Conservation (phyloP, 2,113 vertebrate genomes). For the Pelvicachromis taeniatus region DNA sequence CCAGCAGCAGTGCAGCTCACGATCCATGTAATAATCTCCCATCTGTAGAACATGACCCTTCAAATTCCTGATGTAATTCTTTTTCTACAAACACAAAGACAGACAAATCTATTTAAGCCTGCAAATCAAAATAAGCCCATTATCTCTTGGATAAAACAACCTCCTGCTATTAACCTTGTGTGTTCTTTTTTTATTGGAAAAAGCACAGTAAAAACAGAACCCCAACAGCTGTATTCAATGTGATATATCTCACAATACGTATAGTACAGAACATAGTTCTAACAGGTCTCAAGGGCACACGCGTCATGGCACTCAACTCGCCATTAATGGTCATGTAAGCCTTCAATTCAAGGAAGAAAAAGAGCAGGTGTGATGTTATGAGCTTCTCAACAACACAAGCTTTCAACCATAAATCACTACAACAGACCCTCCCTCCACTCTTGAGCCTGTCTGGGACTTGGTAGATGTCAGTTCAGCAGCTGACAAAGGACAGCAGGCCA, state of each 20-base stretch:
- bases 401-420: slow-evolving; percentile 36
- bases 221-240: not conserved
- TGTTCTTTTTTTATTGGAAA: not conserved
- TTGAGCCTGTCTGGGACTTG: not conserved
- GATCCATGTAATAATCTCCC: not conserved
- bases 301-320: not conserved
- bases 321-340: not conserved
- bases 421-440: not conserved
- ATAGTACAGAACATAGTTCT: not conserved
- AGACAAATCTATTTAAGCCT: not conserved
- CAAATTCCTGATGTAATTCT: not conserved
- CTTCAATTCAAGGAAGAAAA: slow-evolving; percentile 25
- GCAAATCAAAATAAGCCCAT: not conserved
- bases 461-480: slow-evolving; percentile 39
- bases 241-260: not conserved
- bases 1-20: not conserved
- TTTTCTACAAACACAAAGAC: not conserved
- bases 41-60: not conserved
- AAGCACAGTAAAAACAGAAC: not conserved
- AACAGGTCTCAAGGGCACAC: slow-evolving; percentile 14
- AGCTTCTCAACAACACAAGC: slow-evolving; percentile 26
- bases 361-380: slow-evolving; percentile 51
- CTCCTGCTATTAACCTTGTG: not conserved
- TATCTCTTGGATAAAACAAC: not conserved
- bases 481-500: slow-evolving; percentile 48